Conservation (phyloP, 2,888 invertebrate species). For the Trichogramma dendrolimi region DNA sequence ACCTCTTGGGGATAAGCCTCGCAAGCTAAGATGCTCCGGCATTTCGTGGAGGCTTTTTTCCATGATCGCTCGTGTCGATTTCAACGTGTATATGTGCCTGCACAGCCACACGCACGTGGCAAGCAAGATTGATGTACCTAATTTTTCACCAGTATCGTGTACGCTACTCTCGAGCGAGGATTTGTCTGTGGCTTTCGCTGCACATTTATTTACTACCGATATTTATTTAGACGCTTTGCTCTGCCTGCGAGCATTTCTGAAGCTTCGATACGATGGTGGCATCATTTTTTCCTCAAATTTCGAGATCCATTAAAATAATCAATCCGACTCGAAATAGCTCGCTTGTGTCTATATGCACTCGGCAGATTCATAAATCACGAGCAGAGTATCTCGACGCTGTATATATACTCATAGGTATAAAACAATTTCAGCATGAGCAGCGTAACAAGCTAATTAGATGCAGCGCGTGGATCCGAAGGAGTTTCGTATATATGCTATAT, state of each 20-base stretch:
- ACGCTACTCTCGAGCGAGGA: neutral
- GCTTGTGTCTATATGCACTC: too few species aligned
- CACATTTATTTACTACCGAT: too few species aligned
- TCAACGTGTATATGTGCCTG: too few species aligned
- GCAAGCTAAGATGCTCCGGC: neutral
- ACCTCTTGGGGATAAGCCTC: neutral
- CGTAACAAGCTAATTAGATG: conserved; percentile 28
- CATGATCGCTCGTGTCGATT: conserved; percentile 8
- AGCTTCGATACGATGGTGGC: too few species aligned
- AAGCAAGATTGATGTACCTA: conserved; percentile 21
- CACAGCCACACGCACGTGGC: neutral
- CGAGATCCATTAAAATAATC: too few species aligned
- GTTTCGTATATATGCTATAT: neutral
- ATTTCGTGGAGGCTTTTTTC: neutral
- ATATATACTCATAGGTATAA: neutral
- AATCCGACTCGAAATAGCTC: too few species aligned
- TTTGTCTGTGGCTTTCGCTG: neutral
- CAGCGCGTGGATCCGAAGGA: conserved; percentile 21
- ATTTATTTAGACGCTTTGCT: too few species aligned
- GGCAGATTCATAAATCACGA: too few species aligned
- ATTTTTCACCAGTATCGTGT: conserved; percentile 15
- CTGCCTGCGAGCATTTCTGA: too few species aligned
- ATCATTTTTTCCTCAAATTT: too few species aligned
- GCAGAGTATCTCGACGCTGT: too few species aligned
- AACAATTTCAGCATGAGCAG: conserved; percentile 13